Conservation (phyloP, 2,888 invertebrate genomes). For the Tetragonula carbonaria region DNA sequence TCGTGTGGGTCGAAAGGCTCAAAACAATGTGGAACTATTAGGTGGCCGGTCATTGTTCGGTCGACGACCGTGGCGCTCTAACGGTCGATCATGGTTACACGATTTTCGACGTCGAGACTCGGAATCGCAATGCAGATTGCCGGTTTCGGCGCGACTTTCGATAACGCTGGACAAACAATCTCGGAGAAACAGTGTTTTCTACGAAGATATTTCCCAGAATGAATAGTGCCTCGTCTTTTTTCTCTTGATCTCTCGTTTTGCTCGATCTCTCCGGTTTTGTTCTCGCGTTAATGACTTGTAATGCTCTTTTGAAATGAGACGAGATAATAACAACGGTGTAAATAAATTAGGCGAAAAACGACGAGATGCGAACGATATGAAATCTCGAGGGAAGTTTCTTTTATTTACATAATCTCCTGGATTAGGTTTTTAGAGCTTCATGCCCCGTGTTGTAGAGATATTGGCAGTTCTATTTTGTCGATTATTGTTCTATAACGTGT, state of each 20-base stretch:
- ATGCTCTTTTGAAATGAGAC: background rate
- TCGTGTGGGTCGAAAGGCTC: too few relatives aligned
- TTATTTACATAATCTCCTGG: background rate
- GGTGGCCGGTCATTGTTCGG: too few relatives aligned
- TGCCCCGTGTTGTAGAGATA: background rate
- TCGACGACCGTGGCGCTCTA: too few relatives aligned
- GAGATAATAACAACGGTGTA: background rate
- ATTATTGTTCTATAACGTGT: background rate
- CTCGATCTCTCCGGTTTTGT: slow-evolving; percentile 11
- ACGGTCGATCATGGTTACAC: too few relatives aligned
- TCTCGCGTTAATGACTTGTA: slow-evolving; percentile 17
- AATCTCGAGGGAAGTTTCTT: background rate
- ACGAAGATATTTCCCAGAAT: too few relatives aligned
- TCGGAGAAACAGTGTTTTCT: slow-evolving; percentile 4
- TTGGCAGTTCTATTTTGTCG: background rate
- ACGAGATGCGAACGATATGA: background rate
- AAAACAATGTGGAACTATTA: too few relatives aligned
- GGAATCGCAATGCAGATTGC: slow-evolving; percentile 2
- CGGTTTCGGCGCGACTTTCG: background rate
- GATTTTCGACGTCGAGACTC: too few relatives aligned
- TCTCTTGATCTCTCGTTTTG: background rate
- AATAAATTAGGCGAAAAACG: slow-evolving; percentile 1
- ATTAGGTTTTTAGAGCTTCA: background rate
- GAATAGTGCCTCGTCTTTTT: background rate
- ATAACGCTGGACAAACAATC: slow-evolving; percentile 16